phyloP scores from a whole-genome alignment of 2,888 invertebrate genomes.

The Eristalinus sepulchralis region DNA sequence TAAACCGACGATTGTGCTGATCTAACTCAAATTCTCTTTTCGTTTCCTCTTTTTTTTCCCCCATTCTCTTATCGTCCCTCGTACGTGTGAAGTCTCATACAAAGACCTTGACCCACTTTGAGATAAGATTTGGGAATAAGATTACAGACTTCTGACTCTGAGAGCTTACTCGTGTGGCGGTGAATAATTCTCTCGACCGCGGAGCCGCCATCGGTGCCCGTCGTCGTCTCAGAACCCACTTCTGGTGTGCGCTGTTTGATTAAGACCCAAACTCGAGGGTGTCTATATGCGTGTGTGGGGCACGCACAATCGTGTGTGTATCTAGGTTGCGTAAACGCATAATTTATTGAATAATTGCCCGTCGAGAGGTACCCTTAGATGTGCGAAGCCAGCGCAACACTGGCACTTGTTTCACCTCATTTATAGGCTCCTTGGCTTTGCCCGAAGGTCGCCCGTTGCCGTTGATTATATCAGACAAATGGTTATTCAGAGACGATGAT shows the following conservation, averaged over 20 bases:
- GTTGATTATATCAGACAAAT: slow-evolving; percentile 63
- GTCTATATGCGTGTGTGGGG: neutral
- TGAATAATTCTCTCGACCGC: neutral
- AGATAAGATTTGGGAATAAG: slow-evolving; percentile 58
- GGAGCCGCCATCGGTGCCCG: too few relatives aligned
- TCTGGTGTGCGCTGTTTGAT: neutral
- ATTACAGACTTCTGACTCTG: slow-evolving; percentile 38
- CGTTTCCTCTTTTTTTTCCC: slow-evolving; percentile 1
- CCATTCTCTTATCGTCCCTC: slow-evolving; percentile 23
- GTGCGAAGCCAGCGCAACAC: slow-evolving; percentile 35
- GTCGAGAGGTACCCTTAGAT: slow-evolving; percentile 44
- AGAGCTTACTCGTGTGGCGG: neutral
- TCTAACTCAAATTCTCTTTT: slow-evolving; percentile 36
- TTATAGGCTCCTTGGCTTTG: slow-evolving; percentile 70
- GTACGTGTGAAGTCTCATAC: slow-evolving; percentile 7
- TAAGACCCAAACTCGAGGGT: slow-evolving; percentile 1
- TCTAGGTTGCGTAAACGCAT: slow-evolving; percentile 49
- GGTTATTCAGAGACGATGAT: slow-evolving; percentile 56
- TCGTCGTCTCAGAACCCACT: neutral
- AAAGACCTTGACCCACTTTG: slow-evolving; percentile 57
- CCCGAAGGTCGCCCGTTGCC: slow-evolving; percentile 56
- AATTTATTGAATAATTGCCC: slow-evolving; percentile 59
- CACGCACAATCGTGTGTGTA: neutral
- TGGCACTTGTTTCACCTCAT: slow-evolving; percentile 61
- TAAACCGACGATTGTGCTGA: slow-evolving; percentile 1